A percentile compares a stretch with the other conserved stretches of the same genome.
Evolutionary conservation across 2,113 vertebrate genomes (phyloP).

Genomic region (Callorhinus ursinus): DNA sequence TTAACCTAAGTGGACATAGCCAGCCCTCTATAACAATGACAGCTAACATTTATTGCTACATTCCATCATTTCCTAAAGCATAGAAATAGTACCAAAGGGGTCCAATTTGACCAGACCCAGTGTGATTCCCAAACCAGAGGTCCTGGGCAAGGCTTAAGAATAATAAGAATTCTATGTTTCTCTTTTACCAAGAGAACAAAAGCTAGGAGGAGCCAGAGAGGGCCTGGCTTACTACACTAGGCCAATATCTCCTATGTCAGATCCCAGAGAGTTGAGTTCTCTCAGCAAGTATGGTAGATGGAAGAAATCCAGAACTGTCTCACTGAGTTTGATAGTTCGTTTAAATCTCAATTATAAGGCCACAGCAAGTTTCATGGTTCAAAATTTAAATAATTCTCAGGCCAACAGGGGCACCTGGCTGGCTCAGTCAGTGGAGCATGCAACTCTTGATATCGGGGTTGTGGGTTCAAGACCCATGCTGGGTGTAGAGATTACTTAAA

Average conservation of each 20-base stretch:
- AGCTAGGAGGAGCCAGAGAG: not conserved
- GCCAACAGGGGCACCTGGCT: not conserved
- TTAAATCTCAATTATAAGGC: not conserved
- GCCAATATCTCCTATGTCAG: not conserved
- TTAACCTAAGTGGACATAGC: not conserved
- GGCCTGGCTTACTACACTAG: not conserved
- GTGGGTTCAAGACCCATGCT: not conserved
- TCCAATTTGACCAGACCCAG: not conserved
- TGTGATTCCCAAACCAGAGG: not conserved
- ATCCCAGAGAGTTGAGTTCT: not conserved
- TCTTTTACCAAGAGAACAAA: not conserved
- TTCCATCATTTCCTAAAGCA: not conserved
- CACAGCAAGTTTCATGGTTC: not conserved
- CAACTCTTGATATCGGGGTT: not conserved
- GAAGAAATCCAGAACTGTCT: not conserved
- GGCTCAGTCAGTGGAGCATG: not conserved
- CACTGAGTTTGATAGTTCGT: not conserved
- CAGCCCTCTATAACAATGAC: not conserved
- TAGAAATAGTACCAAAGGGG: not conserved
- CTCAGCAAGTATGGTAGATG: not conserved
- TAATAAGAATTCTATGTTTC: not conserved
- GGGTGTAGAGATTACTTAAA: not conserved
- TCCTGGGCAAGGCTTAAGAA: not conserved
- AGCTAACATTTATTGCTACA: not conserved
- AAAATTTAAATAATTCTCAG: conserved; percentile 18